A percentile compares a stretch with the other conserved stretches of the same genome.
Conservation (phyloP, 1,140 invertebrate species). For the Phocides pigmalion region DNA sequence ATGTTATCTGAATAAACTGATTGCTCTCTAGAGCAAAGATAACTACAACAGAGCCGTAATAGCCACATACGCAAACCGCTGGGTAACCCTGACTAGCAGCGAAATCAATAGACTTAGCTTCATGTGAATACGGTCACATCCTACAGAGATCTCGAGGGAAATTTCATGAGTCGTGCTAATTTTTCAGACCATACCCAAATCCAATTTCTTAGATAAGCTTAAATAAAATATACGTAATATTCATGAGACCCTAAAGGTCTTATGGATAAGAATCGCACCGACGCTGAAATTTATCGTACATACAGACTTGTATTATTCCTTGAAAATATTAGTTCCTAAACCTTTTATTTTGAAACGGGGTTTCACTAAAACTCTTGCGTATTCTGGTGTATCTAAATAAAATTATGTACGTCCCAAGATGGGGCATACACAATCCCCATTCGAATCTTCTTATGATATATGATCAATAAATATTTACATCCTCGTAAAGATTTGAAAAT, state of each 20-base stretch:
- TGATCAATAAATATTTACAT: too few relatives aligned
- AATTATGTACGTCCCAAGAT: too few relatives aligned
- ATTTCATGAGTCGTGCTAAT: constrained; percentile 23
- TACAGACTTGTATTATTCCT: neutral
- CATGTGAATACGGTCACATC: constrained; percentile 29
- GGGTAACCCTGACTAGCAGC: constrained; percentile 6
- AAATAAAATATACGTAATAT: constrained; percentile 8
- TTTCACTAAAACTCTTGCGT: too few relatives aligned
- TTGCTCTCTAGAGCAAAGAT: neutral
- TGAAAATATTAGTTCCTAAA: neutral
- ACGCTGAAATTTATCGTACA: neutral
- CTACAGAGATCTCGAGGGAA: constrained; percentile 15
- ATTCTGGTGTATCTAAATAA: too few relatives aligned
- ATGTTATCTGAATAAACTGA: neutral
- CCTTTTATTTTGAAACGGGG: too few relatives aligned
- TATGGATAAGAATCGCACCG: neutral
- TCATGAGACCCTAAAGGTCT: neutral
- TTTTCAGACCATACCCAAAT: constrained; percentile 17
- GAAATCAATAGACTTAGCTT: constrained; percentile 17
- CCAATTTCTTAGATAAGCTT: constrained; percentile 6
- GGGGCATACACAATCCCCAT: too few relatives aligned
- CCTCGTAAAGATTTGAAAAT: too few relatives aligned
- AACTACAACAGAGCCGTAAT: neutral
- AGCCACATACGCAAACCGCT: neutral
- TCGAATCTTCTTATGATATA: too few relatives aligned